Evolutionary conservation across 2,113 vertebrate species (phyloP).

Genomic region (Dascyllus trimaculatus): DNA sequence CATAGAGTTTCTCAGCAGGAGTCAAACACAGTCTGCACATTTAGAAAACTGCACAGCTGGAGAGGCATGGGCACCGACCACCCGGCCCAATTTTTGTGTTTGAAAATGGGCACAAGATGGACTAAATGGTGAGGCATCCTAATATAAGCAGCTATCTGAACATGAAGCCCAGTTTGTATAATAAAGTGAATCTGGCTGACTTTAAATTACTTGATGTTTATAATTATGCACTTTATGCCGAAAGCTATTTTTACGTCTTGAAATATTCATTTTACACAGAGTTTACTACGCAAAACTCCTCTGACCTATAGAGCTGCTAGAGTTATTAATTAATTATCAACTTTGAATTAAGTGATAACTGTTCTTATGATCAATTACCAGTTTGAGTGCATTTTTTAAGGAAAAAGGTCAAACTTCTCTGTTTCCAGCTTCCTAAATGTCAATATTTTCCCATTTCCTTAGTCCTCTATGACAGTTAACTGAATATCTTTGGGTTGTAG

Average conservation of each 20-base stretch:
- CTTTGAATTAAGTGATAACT: no score
- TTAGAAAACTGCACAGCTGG: constrained; percentile 46
- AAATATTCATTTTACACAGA: no score
- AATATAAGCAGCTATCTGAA: constrained; percentile 1
- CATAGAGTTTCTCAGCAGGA: constrained; percentile 44
- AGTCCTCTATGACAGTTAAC: no score
- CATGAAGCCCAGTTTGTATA: background rate
- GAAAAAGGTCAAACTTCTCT: no score
- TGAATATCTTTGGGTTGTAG: no score
- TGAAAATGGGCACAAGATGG: background rate
- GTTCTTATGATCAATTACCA: no score
- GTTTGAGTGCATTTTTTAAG: no score
- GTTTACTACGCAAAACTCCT: no score
- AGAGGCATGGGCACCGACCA: background rate
- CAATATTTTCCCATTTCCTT: no score
- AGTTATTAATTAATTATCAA: no score
- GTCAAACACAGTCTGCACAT: constrained; percentile 31
- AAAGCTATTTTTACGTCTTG: background rate
- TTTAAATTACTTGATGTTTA: background rate
- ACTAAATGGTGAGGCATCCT: background rate
- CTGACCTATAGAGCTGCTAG: no score
- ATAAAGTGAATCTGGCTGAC: background rate
- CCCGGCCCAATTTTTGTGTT: background rate
- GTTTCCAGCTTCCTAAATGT: no score
- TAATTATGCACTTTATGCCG: background rate